These are phyloP conservation scores for Cyprinella venusta DNA, from an alignment of 2,797 vertebrate genomes.

Conservation along the genomic window DNA sequence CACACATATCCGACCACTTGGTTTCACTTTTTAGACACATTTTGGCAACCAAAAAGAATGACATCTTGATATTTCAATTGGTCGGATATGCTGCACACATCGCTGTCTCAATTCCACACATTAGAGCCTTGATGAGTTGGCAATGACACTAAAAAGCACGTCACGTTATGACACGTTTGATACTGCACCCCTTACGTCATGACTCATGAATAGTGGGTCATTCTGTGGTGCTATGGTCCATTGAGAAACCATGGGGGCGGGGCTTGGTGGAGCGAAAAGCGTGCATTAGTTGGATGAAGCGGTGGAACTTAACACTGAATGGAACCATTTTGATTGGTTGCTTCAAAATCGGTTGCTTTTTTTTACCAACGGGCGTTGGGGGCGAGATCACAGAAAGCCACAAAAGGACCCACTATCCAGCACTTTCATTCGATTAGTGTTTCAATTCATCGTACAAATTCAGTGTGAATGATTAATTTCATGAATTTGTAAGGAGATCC, in stretches of 20 bases:
- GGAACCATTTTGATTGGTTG: conserved; percentile 70
- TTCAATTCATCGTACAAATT: conserved; percentile 64
- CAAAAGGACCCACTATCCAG: conserved; percentile 99
- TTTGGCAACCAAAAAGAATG: conserved; percentile 21
- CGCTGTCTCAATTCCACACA: conserved; percentile 42
- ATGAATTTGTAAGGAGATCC: conserved; percentile 50
- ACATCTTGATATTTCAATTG: conserved; percentile 17
- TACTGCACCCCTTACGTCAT: conserved; percentile 52
- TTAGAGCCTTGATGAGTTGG: conserved; percentile 44
- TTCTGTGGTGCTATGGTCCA: conserved; percentile 81
- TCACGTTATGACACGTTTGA: conserved; percentile 54
- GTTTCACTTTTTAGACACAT: conserved; percentile 14
- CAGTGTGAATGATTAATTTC: conserved; percentile 64
- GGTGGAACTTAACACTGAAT: conserved; percentile 76
- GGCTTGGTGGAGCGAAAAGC: conserved; percentile 65
- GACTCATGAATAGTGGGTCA: conserved; percentile 79
- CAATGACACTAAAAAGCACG: conserved; percentile 55
- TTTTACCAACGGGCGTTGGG: conserved; percentile 49
- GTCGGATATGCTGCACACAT: conserved; percentile 51
- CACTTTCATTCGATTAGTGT: conserved; percentile 62
- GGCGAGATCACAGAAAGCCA: conserved; percentile 91
- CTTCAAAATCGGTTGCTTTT: conserved; percentile 53
- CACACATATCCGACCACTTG: conserved; percentile 43
- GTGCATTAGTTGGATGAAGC: conserved; percentile 68
- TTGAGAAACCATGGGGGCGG: conserved; percentile 32